These are phyloP conservation scores for Xiphorhynchus erythropygius DNA, from an alignment of 2,797 vertebrate species.

Conservation along the genomic window DNA sequence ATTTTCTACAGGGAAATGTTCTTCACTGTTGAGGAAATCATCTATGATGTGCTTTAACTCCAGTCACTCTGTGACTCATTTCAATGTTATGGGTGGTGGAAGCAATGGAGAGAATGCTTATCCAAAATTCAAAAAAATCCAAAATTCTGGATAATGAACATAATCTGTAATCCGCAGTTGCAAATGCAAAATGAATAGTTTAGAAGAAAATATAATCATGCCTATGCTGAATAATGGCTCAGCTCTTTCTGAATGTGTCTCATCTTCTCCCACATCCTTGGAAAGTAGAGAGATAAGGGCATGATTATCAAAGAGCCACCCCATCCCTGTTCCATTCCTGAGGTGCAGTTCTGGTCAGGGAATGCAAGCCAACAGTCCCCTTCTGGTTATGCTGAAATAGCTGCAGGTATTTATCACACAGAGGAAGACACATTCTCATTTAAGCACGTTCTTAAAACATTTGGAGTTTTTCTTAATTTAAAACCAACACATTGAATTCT, in stretches of 20 bases:
- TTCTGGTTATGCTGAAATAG: neutral
- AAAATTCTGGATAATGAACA: neutral
- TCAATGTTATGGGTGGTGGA: neutral
- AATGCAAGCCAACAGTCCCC: neutral
- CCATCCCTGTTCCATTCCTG: fast-evolving
- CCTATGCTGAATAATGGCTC: neutral
- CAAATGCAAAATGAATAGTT: neutral
- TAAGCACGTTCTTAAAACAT: neutral
- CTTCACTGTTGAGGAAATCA: neutral
- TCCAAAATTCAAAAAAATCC: neutral
- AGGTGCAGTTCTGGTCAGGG: neutral
- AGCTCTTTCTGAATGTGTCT: neutral
- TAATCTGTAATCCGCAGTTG: neutral
- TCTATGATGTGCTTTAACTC: neutral
- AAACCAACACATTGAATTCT: fast-evolving
- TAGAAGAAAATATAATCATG: neutral
- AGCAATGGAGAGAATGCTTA: neutral
- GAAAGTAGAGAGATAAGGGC: neutral
- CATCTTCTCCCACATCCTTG: neutral
- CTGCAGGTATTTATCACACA: neutral
- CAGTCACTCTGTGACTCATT: neutral
- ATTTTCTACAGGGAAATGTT: neutral
- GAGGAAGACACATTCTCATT: neutral
- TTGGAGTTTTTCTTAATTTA: neutral
- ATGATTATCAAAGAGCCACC: fast-evolving